Base-by-base conservation (phyloP, 2,113 vertebrate species). In the Zapornia atra region DNA sequence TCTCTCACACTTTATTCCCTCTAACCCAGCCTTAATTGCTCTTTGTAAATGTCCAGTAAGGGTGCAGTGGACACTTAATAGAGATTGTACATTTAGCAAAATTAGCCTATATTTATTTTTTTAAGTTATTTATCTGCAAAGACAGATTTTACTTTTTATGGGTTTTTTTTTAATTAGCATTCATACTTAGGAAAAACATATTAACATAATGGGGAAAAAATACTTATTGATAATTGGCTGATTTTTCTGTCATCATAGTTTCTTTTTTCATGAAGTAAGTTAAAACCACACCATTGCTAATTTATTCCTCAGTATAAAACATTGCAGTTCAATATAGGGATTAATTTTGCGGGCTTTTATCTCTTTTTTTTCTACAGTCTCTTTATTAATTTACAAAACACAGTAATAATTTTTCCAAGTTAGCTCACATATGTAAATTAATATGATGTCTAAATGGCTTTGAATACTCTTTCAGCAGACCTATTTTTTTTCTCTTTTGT, bases 261-360 rank as follows among this genome's bases (percentile, higher is more conserved):
- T 54, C 1, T 63, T 79, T 78, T 73, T 61, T 63, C n/a, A 54
- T 10, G 4, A 63, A 36, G 21, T 78, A 57, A 48, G 15, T 57
- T 68, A 63, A 84, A 86, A 59, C 1, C 6, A 71, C 2, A 18
- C 12, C 7, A 18, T 28, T 11, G 46, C 1, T 46, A 68, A 50
- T 56, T 56, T 80, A 63, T 80, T 8, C 24, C 17, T 70, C 9
- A 33, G 9, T 53, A 6, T 50, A 12, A 5, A 63, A 40, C 16
- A 69, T 1, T 7, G 5, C 50, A 54, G 2, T 42, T 10, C 36
- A 92, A 28, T 16, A 65, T 8, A 75, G 2, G 12, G 15, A n/a
- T 22, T 42, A 0, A 48, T 38, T 36, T 31, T 81, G 1, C 59
- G 7, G 6, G 3, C 25, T 18, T 0, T 3, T 40, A 5, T 38